Conservation (phyloP, 2,888 invertebrate genomes). For the Dolichopus griseipennis region DNA sequence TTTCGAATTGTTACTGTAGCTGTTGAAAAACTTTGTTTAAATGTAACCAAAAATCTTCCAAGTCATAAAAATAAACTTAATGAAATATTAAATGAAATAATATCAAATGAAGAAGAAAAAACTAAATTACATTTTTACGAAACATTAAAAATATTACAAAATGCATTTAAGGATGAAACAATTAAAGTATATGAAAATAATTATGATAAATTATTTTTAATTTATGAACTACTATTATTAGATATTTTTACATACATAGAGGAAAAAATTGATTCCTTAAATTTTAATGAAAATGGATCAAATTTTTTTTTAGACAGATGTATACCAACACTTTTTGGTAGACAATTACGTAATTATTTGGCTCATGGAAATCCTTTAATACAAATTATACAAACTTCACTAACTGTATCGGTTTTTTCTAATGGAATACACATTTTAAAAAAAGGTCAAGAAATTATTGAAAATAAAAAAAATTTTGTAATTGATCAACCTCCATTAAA, state of each 20-base stretch:
- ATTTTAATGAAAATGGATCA: conserved; percentile 11
- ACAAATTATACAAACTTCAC: conserved; percentile 20
- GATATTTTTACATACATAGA: conserved; percentile 24
- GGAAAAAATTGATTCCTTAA: conserved; percentile 18
- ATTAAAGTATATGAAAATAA: conserved; percentile 10
- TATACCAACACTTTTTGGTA: conserved; percentile 24
- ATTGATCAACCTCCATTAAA: no score
- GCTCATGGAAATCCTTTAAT: conserved; percentile 22
- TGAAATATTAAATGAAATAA: conserved; percentile 9
- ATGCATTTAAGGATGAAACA: not conserved
- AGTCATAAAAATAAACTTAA: conserved; percentile 11
- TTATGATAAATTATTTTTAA: conserved; percentile 19
- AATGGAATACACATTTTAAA: conserved; percentile 14
- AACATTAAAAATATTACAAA: no score
- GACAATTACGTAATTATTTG: conserved; percentile 25
- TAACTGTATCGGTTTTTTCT: conserved; percentile 14
- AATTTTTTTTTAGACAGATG: conserved; percentile 21
- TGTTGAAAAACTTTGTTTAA: no score
- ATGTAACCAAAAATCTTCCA: conserved; percentile 8
- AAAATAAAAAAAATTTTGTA: no score
- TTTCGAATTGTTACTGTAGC: not conserved
- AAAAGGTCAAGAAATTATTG: no score
- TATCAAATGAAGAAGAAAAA: conserved; percentile 9
- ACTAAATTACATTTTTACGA: no score
- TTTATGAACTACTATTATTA: conserved; percentile 24